phyloP scores from a whole-genome alignment of 2,888 invertebrate genomes.

The Agonopterix subpropinquella region DNA sequence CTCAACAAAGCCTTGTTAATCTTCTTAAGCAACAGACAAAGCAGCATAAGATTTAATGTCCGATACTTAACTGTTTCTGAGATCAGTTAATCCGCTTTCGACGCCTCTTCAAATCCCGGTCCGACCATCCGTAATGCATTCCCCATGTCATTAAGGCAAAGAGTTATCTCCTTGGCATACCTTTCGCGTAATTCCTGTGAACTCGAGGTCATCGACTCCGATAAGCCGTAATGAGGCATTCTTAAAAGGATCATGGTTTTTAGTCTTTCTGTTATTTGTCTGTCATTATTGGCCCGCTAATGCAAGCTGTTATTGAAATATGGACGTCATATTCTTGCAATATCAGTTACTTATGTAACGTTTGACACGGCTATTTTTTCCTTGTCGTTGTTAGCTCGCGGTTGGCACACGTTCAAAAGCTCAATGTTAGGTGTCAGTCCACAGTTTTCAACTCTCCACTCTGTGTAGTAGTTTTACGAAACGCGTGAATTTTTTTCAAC shows the following conservation, averaged over 20 bases:
- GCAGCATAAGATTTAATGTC: too few species aligned
- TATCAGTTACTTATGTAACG: conserved; percentile 29
- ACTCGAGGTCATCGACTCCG: conserved; percentile 51
- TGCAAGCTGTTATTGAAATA: neutral
- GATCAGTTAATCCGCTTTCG: neutral
- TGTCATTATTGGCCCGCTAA: neutral
- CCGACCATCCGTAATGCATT: conserved; percentile 15
- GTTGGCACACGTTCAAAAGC: conserved; percentile 60
- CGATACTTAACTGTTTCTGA: neutral
- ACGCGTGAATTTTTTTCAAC: too few species aligned
- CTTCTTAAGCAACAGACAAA: neutral
- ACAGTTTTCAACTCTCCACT: too few species aligned
- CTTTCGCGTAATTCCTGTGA: conserved; percentile 45
- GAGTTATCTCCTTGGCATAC: conserved; percentile 57
- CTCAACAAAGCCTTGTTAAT: conserved; percentile 3
- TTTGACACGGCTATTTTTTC: conserved; percentile 68
- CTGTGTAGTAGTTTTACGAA: too few species aligned
- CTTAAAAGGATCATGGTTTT: neutral
- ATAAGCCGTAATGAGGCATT: conserved; percentile 28
- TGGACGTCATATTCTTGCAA: conserved; percentile 6
- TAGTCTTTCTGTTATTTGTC: neutral
- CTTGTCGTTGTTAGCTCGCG: conserved; percentile 53
- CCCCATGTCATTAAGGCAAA: conserved; percentile 34
- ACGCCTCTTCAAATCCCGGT: conserved; percentile 4
- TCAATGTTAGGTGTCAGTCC: neutral